These are phyloP conservation scores for Melanotaenia trifasciata DNA, from an alignment of 2,797 vertebrate genomes.

Conservation along the genomic window DNA sequence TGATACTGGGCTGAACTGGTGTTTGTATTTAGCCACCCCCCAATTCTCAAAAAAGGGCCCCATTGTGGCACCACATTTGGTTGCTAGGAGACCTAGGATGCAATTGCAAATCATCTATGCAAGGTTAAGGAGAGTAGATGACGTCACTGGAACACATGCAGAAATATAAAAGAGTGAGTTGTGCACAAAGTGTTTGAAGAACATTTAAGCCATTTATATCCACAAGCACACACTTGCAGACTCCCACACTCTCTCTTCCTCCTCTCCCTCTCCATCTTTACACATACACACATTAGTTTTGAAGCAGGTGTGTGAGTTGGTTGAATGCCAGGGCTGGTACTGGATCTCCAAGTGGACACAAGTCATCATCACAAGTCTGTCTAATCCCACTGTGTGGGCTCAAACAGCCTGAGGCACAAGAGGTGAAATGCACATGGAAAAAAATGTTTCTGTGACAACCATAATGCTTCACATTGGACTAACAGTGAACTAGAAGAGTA, in stretches of 20 bases:
- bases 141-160: slow-evolving; percentile 49
- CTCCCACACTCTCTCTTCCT: slow-evolving; percentile 37
- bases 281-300: slow-evolving; percentile 19
- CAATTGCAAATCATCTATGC: slow-evolving; percentile 36
- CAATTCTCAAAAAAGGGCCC: slow-evolving; percentile 48
- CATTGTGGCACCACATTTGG: slow-evolving; percentile 47
- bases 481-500: slow-evolving; percentile 36
- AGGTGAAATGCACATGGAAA: slow-evolving; percentile 33
- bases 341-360: slow-evolving; percentile 49
- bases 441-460: slow-evolving; percentile 30
- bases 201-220: slow-evolving; percentile 66
- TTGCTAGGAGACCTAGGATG: slow-evolving; percentile 70
- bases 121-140: slow-evolving; percentile 41
- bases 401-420: slow-evolving; percentile 38
- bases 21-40: slow-evolving; percentile 10
- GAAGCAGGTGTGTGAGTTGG: slow-evolving; percentile 46
- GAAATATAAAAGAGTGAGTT: slow-evolving; percentile 49
- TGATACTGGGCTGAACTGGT: not conserved
- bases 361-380: slow-evolving; percentile 44
- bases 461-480: slow-evolving; percentile 27
- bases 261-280: slow-evolving; percentile 17
- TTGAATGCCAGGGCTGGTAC: slow-evolving; percentile 34
- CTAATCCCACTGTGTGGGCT: slow-evolving; percentile 23
- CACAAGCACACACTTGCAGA: slow-evolving; percentile 58
- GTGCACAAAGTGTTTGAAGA: slow-evolving; percentile 50